Conservation (phyloP, 2,797 vertebrate genomes). For the Alca torda region DNA sequence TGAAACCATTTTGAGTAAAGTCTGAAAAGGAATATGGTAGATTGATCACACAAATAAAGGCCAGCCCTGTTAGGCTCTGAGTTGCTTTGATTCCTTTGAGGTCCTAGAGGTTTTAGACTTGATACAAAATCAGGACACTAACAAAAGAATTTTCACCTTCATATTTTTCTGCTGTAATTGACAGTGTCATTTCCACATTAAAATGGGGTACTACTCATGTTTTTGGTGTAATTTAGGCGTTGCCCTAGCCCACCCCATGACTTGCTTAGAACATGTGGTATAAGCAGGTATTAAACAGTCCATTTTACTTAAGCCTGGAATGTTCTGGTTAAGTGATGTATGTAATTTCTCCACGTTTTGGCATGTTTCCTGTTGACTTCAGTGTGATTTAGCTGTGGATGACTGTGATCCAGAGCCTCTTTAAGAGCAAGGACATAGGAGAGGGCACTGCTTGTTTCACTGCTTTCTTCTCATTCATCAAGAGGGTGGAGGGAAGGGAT, state of each 20-base stretch:
- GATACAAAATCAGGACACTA: background rate
- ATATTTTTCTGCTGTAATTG: background rate
- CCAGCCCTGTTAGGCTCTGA: background rate
- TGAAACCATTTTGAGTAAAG: constrained; percentile 22
- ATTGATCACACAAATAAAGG: background rate
- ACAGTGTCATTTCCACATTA: background rate
- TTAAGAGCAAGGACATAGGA: background rate
- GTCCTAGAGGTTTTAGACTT: background rate
- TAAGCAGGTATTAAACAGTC: background rate
- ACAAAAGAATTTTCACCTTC: background rate
- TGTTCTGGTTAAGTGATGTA: background rate
- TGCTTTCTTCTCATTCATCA: background rate
- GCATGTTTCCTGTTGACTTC: background rate
- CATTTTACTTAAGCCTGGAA: background rate
- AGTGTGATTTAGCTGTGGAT: background rate
- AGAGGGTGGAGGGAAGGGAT: background rate
- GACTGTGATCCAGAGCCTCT: background rate
- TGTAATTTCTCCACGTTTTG: background rate
- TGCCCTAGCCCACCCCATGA: background rate
- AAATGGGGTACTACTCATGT: background rate
- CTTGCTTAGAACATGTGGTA: background rate
- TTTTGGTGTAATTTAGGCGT: background rate
- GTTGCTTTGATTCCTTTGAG: constrained; percentile 1
- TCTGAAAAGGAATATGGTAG: background rate
- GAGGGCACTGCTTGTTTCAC: background rate